Evolutionary conservation across 2,797 vertebrate genomes (phyloP), one percentile per base, ranked within the genome.

Genomic region (Heteromormyrus szaboi): DNA sequence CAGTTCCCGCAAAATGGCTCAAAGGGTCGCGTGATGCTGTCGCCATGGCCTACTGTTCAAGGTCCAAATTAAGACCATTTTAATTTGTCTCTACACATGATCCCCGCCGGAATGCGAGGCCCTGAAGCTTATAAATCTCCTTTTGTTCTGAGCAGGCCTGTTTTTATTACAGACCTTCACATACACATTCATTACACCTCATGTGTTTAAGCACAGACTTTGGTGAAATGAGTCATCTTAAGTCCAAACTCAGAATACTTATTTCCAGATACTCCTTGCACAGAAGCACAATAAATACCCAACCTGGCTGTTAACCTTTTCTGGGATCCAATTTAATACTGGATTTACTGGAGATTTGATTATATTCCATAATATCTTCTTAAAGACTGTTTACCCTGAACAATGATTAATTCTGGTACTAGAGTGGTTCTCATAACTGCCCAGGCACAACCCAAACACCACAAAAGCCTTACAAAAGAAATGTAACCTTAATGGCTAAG

Each of bases 81-180:
- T 95, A 95, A 95, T 93, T 95, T 94, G 90, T 93, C 94, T 95
- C 94, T 89, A 46, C 90, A 86, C 93, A 93, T 96, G 95, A 96
- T 96, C 95, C 95, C 92, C 87, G 89, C 89, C 94, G 92, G 94
- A 96, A 96, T 96, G 96, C 92, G 93, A 89, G 90, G 91, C 92
- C 90, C 92, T 62, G 51, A 96, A 96, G 94, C 88, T 89, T 65
- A 94, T 91, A 95, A 96, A 96, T 94, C 94, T 93, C 90, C 86
- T 76, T 89, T 89, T 91, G 89, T 76, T 65, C 88, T n/a, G 54
- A 44, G 90, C 68, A 89, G 68, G 68, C 54, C 89, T 53, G 59
- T 22, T 25, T 89, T 37, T 76, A 86, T 86, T 76, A 44, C n/a
- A 48, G 17, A 46, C n/a, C 56, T 14, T 12, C 7, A 79, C 76